Base-by-base conservation (phyloP, 2,888 invertebrate genomes). In the Standfussiana lucernea region DNA sequence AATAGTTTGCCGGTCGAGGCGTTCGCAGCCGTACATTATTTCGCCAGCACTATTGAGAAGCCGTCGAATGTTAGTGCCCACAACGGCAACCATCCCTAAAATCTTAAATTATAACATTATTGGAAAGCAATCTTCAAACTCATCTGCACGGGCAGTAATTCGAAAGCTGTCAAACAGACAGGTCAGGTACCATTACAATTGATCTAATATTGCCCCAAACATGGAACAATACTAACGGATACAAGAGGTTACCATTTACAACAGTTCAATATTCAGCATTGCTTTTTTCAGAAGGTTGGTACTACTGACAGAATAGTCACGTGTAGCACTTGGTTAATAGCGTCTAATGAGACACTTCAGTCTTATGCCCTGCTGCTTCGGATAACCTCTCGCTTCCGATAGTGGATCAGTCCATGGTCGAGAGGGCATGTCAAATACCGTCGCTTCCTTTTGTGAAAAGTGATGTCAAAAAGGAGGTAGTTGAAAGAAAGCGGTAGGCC, bases 21-120 rank as follows among this genome's bases (percentile, higher is more conserved):
- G 0, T 81, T 95, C 15, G 93, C 94, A 0, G 94, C 95, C 2
- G 94, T 95, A 2, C 94, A 93, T 72, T 95, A 95, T 90, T 95
- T 95, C 88, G 95, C 95, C 2, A 72, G 89, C 1, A 50, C 90
- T 62, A 83, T 93, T 5, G 93, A 94, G 0, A 93, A 89, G 59
- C 77, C 89, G 7, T 40, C 59, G 0, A 61, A 71, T 37, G 85
- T 84, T 45, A 79, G 77, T 77, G 47, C 2, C n/a, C 32, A 13
- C 6, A n/a, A 15, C 64, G n/a, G 64, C 40, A n/a, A 32, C 32
- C 4, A 32, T 72, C 21, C 53, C 35, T 40, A 32, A 13, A 53
- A 71, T 47, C 45, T n/a, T 40, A 28, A 56, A 56, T 6, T 28
- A n/a, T 40, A n/a, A n/a, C 8, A 32, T 40, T n/a, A n/a, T n/a